These are phyloP conservation scores for Halesus radiatus DNA, from an alignment of 1,140 invertebrate species.

Conservation along the genomic window DNA sequence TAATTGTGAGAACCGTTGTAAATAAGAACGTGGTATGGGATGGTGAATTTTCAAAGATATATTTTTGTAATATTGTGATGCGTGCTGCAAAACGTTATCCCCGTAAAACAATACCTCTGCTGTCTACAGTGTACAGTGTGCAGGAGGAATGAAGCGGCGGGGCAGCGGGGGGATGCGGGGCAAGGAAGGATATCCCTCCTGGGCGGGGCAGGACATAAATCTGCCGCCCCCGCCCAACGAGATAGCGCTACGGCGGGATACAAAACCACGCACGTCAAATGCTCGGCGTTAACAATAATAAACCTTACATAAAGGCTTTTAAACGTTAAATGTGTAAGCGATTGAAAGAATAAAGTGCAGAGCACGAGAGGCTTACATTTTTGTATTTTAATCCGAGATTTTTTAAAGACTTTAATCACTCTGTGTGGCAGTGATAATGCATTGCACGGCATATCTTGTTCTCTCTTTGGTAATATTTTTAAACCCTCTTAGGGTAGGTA, in stretches of 20 bases:
- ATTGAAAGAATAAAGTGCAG: not conserved
- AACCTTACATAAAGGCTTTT: not conserved
- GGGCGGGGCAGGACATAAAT: slow-evolving; percentile 44
- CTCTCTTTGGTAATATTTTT: too few relatives aligned
- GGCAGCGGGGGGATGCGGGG: not conserved
- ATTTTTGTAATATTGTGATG: too few relatives aligned
- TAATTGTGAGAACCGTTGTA: too few relatives aligned
- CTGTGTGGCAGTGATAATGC: not conserved
- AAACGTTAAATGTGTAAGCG: not conserved
- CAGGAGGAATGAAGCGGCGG: not conserved
- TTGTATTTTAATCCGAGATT: not conserved
- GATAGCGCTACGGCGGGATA: slow-evolving; percentile 21
- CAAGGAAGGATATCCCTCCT: slow-evolving; percentile 7
- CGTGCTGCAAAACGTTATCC: too few relatives aligned
- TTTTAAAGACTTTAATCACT: not conserved
- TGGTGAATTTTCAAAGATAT: too few relatives aligned
- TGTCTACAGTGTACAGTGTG: too few relatives aligned
- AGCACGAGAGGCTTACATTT: not conserved
- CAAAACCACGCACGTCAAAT: slow-evolving; percentile 11
- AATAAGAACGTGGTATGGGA: too few relatives aligned
- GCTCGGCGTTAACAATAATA: not conserved
- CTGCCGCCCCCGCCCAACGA: slow-evolving; percentile 18
- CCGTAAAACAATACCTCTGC: too few relatives aligned
- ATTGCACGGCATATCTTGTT: not conserved
- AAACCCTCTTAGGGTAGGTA: too few relatives aligned